Conservation (phyloP, 53 echinoderm and acorn worm genomes). For the Paelopatides confundens region DNA sequence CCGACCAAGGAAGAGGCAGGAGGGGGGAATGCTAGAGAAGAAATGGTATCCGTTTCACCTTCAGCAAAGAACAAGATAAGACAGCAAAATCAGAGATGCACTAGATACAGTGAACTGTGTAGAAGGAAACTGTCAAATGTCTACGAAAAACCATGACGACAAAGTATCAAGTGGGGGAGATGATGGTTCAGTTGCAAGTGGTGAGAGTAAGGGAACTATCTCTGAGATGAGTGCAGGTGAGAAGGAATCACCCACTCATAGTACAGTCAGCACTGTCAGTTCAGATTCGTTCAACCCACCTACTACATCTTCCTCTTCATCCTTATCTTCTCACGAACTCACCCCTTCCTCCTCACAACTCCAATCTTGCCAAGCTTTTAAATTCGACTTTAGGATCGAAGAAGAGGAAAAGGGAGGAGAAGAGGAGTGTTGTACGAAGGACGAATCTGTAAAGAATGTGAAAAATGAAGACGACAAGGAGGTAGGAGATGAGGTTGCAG, state of each 20-base stretch:
- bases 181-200: neutral
- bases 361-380: constrained; percentile 46
- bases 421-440: neutral
- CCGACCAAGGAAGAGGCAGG: constrained; percentile 24
- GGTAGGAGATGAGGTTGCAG: neutral
- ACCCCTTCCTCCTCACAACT: neutral
- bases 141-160: no score
- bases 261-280: constrained; percentile 17
- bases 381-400: constrained; percentile 75
- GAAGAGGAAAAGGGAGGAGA: constrained; percentile 58
- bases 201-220: neutral
- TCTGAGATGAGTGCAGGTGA: neutral
- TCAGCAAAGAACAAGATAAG: neutral
- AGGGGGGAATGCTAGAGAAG: neutral
- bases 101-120: no score
- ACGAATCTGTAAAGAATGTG: neutral
- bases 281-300: constrained; percentile 23
- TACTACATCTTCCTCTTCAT: neutral
- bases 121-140: no score
- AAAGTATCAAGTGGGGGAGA: no score
- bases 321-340: neutral
- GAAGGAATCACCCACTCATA: constrained; percentile 35
- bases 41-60: neutral
- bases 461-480: neutral
- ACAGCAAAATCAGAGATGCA: no score